Conservation (phyloP, 2,888 invertebrate species). For the Julus scandinavius region DNA sequence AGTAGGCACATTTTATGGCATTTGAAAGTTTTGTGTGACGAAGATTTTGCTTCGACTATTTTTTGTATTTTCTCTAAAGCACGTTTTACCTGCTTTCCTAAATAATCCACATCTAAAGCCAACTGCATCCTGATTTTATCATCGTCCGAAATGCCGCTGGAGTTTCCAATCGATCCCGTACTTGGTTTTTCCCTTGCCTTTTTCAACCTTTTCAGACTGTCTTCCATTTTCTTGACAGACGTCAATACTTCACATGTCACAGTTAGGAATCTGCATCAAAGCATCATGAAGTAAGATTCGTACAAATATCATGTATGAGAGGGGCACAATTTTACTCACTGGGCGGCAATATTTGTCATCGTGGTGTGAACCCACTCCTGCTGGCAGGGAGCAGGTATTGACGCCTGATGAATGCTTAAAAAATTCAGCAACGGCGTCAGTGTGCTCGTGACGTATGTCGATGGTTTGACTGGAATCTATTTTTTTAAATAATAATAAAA, state of each 20-base stretch:
- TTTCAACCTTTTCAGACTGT: slow-evolving; percentile 89
- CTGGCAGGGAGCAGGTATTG: slow-evolving; percentile 64
- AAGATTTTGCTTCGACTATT: too few relatives aligned
- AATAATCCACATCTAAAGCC: slow-evolving; percentile 83
- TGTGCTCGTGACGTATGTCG: slow-evolving; percentile 79
- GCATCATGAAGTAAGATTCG: background rate
- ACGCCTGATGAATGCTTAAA: slow-evolving; percentile 67
- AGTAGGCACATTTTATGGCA: too few relatives aligned
- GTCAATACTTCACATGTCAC: slow-evolving; percentile 87
- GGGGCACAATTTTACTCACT: slow-evolving; percentile 66
- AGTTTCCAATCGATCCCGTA: slow-evolving; percentile 68
- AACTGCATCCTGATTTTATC: slow-evolving; percentile 94
- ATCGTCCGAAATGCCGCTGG: slow-evolving; percentile 81
- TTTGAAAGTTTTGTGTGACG: too few relatives aligned
- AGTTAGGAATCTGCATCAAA: slow-evolving; percentile 64
- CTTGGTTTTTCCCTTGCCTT: slow-evolving; percentile 76
- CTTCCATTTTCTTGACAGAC: slow-evolving; percentile 95
- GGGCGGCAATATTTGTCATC: slow-evolving; percentile 66
- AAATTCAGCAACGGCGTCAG: slow-evolving; percentile 73
- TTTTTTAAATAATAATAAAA: background rate
- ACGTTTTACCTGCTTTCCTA: slow-evolving; percentile 71
- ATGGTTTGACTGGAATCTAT: slow-evolving; percentile 79
- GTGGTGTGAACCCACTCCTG: slow-evolving; percentile 57
- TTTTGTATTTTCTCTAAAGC: too few relatives aligned
- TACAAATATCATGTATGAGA: background rate